Evolutionary conservation across 2,888 invertebrate genomes (phyloP).

Genomic region (Electrophaes corylata): DNA sequence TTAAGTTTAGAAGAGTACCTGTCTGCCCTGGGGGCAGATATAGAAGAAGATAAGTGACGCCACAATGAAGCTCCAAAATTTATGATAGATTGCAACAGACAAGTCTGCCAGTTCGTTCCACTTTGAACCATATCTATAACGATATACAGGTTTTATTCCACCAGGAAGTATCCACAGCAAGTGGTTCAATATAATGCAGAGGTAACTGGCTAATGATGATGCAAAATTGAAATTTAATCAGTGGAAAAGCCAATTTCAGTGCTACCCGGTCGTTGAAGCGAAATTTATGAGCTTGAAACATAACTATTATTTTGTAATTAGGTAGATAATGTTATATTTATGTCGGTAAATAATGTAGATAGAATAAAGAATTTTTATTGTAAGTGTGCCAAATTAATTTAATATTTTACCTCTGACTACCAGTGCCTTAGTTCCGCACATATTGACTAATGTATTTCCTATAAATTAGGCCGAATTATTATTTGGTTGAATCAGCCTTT

Average conservation of each 20-base stretch:
- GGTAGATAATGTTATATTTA: background rate
- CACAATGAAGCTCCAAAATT: slow-evolving; percentile 20
- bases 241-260: slow-evolving; percentile 28
- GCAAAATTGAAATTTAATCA: slow-evolving; percentile 34
- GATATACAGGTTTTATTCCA: slow-evolving; percentile 11
- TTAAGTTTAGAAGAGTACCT: background rate
- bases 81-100: slow-evolving; percentile 24
- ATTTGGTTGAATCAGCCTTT: too few relatives aligned
- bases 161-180: slow-evolving; percentile 1
- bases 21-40: slow-evolving; percentile 12
- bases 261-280: slow-evolving; percentile 1
- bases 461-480: too few relatives aligned
- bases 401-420: too few relatives aligned
- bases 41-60: slow-evolving; percentile 15
- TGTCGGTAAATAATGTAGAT: background rate
- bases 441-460: too few relatives aligned
- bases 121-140: slow-evolving; percentile 8
- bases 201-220: slow-evolving; percentile 26
- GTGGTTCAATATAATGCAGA: slow-evolving; percentile 18
- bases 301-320: slow-evolving; percentile 24
- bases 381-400: too few relatives aligned
- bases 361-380: background rate
- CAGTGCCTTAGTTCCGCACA: too few relatives aligned
- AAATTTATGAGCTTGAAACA: slow-evolving; percentile 17
- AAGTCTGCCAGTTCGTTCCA: slow-evolving; percentile 7